Evolutionary conservation across 2,113 vertebrate species (phyloP).

Genomic region (Cyprinodon variegatus): DNA sequence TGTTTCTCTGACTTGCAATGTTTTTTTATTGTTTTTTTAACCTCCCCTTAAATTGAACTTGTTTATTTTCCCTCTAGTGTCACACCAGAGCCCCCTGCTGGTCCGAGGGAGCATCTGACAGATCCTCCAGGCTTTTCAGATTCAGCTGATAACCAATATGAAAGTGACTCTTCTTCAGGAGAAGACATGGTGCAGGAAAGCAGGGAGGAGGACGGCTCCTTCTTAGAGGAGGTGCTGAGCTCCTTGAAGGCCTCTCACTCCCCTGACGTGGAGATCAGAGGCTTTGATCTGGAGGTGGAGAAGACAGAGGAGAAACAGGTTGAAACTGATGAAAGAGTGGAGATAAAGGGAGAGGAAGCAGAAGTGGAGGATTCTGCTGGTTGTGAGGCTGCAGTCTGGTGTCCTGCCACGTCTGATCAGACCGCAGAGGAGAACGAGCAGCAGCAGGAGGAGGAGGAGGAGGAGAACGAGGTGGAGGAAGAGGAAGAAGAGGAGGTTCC

Average conservation of each 20-base stretch:
- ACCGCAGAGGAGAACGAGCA: slow-evolving; percentile 2
- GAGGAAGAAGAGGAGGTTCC: slow-evolving; percentile 20
- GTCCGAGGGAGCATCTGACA: slow-evolving; percentile 37
- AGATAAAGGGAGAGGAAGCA: slow-evolving; percentile 11
- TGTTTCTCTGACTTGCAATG: background rate
- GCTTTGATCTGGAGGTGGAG: slow-evolving; percentile 38
- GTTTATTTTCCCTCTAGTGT: slow-evolving; percentile 29
- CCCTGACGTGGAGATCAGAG: slow-evolving; percentile 46
- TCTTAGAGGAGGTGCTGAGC: slow-evolving; percentile 79
- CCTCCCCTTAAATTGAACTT: background rate
- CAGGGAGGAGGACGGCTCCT: slow-evolving; percentile 64
- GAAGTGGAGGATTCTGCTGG: slow-evolving; percentile 2
- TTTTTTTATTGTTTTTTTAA: background rate
- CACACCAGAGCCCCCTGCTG: slow-evolving; percentile 62
- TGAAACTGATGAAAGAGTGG: slow-evolving; percentile 24
- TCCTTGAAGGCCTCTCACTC: slow-evolving; percentile 69
- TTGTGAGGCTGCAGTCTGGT: slow-evolving; percentile 1
- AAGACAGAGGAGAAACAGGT: slow-evolving; percentile 10
- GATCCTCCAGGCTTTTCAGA: slow-evolving; percentile 21
- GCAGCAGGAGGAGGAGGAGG: slow-evolving; percentile 29
- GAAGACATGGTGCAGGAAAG: slow-evolving; percentile 20
- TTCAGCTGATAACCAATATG: slow-evolving; percentile 3
- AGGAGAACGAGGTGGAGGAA: slow-evolving; percentile 14
- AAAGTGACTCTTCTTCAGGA: slow-evolving; percentile 9
- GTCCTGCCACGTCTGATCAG: background rate